Evolutionary conservation across 2,888 invertebrate genomes (phyloP).

Genomic region (Tetanocera ferruginea): DNA sequence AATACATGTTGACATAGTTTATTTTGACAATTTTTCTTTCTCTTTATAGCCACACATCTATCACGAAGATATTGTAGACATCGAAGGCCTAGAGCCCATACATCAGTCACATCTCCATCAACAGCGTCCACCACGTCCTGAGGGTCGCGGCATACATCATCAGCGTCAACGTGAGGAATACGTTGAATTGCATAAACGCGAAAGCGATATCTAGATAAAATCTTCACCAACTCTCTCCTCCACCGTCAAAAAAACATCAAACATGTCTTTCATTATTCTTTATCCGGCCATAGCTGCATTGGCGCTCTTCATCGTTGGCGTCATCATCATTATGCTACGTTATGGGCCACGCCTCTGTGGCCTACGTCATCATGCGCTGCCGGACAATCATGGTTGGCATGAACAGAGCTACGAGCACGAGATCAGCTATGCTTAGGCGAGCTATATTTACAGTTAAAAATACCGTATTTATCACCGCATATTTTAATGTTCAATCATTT

Average conservation of each 20-base stretch:
- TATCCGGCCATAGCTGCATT: constrained; percentile 84
- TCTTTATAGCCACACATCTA: background rate
- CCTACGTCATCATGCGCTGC: constrained; percentile 77
- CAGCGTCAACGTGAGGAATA: constrained; percentile 69
- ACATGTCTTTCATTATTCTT: constrained; percentile 80
- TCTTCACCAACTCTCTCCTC: constrained; percentile 46
- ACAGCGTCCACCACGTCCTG: constrained; percentile 63
- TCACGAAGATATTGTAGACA: constrained; percentile 55
- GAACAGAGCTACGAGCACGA: constrained; percentile 70
- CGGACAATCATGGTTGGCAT: constrained; percentile 78
- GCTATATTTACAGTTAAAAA: background rate
- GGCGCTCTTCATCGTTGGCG: constrained; percentile 79
- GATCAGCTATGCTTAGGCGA: constrained; percentile 65
- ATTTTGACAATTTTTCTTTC: background rate
- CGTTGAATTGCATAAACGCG: constrained; percentile 81
- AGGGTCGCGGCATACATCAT: constrained; percentile 63
- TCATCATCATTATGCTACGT: constrained; percentile 82
- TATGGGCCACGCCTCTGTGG: constrained; percentile 82
- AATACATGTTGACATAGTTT: background rate
- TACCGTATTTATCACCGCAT: background rate
- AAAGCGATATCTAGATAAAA: constrained; percentile 80
- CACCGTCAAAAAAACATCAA: constrained; percentile 31
- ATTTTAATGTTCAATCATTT: background rate
- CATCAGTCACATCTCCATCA: constrained; percentile 52
- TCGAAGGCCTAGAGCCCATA: constrained; percentile 59